Evolutionary conservation across 2,888 invertebrate species (phyloP).

Genomic region (Choreutis nemorana): DNA sequence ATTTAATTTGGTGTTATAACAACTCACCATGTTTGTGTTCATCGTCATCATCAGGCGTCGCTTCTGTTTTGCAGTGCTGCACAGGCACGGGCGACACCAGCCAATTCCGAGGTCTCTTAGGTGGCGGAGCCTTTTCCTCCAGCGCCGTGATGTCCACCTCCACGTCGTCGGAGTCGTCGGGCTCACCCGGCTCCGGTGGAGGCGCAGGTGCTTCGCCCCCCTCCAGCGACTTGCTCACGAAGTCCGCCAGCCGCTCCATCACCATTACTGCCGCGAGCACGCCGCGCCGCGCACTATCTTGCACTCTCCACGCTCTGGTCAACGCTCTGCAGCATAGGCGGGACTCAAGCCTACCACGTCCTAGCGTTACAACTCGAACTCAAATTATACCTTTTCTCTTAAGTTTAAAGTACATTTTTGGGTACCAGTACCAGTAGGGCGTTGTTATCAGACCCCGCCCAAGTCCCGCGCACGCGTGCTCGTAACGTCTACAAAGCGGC

Average conservation of each 20-base stretch:
- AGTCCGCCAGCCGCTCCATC: conserved; percentile 92
- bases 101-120: conserved; percentile 53
- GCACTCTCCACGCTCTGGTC: conserved; percentile 41
- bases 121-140: conserved; percentile 44
- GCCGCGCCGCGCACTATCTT: conserved; percentile 47
- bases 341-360: conserved; percentile 37
- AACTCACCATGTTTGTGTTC: conserved; percentile 49
- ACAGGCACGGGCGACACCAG: conserved; percentile 49
- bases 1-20: too few species aligned
- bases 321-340: conserved; percentile 36
- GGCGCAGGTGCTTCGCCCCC: conserved; percentile 61
- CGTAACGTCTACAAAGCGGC: conserved; percentile 16
- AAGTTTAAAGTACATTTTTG: conserved; percentile 15
- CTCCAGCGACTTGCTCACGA: conserved; percentile 88
- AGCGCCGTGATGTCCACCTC: conserved; percentile 59
- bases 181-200: conserved; percentile 55
- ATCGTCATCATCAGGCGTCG: conserved; percentile 40
- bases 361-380: conserved; percentile 1
- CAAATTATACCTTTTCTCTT: conserved; percentile 2
- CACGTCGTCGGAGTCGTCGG: conserved; percentile 41
- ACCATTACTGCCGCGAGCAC: conserved; percentile 57
- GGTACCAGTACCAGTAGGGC: conserved; percentile 21
- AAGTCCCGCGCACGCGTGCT: conserved; percentile 47
- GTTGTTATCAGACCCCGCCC: conserved; percentile 42
- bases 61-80: conserved; percentile 42